Evolutionary conservation across 30 jellyfish, hydroid and myxozoan genomes (phyloP), one percentile per base, ranked within the genome.

Genomic region (Rhopilema esculentum): DNA sequence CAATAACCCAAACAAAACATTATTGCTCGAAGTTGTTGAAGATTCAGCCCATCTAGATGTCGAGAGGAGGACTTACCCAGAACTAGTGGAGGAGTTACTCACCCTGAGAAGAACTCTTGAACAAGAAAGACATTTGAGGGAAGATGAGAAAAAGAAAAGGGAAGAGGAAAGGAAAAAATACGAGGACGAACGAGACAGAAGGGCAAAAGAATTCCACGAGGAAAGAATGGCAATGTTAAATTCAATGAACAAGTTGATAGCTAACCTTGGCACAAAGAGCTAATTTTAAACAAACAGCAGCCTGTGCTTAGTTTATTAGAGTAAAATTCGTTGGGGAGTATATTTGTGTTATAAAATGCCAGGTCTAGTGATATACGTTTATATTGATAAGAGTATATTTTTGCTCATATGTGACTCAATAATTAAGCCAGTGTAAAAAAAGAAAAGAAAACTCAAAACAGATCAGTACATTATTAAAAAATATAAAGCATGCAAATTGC

Each of bases 221-320:
- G 94, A 85, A 71, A 63, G 94, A 63, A 85, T 85, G 94, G 94
- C 94, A 19, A 85, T 85, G 94, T 69, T 85, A 24, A 85, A 75
- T 69, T 85, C 94, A 20, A 85, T 85, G 94, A 85, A 85, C 79
- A 85, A 75, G 50, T 69, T 85, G 67, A 85, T 85, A 27, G 28
- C 83, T 51, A 85, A 51, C 57, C 81, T 85, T 52, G 94, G 94
- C 16, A 16, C 80, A 50, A 75, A 63, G 49, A 62, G 64, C 67
- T 70, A 66, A 66, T n/a, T 40, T 40, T n/a, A n/a, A n/a, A n/a
- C n/a, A n/a, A n/a, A n/a, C n/a, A n/a, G n/a, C n/a, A n/a, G 0
- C 1, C 20, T 0, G 72, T 20, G 6, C 16, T n/a, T n/a, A n/a
- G n/a, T n/a, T n/a, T n/a, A n/a, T n/a, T n/a, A n/a, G n/a, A n/a